Percentiles rank a stretch among this genome's conserved stretches.
Evolutionary conservation across 2,113 vertebrate species (phyloP).

Genomic region (Clarias gariepinus): DNA sequence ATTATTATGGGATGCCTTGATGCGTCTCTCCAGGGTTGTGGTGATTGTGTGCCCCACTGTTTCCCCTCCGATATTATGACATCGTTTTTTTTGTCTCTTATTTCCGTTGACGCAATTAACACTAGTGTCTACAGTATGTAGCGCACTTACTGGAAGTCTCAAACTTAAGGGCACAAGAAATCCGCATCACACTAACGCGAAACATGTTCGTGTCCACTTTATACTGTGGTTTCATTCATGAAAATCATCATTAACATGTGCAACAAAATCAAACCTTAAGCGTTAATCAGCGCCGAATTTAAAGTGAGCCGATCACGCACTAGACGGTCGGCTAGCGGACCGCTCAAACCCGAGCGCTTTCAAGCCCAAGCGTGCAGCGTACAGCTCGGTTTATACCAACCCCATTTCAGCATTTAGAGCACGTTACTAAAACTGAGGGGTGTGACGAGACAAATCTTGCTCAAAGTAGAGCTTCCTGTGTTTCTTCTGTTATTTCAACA

Average conservation of each 20-base stretch:
- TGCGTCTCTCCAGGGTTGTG: too few relatives aligned
- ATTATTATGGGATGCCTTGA: too few relatives aligned
- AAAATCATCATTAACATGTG: not conserved
- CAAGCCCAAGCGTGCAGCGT: not conserved
- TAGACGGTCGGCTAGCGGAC: not conserved
- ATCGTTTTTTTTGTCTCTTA: too few relatives aligned
- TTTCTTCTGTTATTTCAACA: conserved; percentile 6
- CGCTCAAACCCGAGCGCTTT: not conserved
- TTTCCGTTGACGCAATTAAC: too few relatives aligned
- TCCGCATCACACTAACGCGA: not conserved
- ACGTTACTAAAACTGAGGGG: not conserved
- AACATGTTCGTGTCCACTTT: not conserved
- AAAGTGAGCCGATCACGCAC: not conserved
- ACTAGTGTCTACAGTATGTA: not conserved
- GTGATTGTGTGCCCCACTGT: too few relatives aligned
- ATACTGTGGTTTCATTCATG: not conserved
- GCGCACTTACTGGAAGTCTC: not conserved
- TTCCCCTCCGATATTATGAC: too few relatives aligned
- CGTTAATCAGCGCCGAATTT: not conserved
- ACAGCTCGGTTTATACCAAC: too few relatives aligned
- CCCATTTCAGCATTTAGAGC: too few relatives aligned
- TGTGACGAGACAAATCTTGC: not conserved
- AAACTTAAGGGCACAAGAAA: not conserved
- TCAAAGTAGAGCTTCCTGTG: not conserved
- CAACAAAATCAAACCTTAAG: not conserved